phyloP scores from a whole-genome alignment of 2,888 invertebrate species.

The Oligia strigilis region DNA sequence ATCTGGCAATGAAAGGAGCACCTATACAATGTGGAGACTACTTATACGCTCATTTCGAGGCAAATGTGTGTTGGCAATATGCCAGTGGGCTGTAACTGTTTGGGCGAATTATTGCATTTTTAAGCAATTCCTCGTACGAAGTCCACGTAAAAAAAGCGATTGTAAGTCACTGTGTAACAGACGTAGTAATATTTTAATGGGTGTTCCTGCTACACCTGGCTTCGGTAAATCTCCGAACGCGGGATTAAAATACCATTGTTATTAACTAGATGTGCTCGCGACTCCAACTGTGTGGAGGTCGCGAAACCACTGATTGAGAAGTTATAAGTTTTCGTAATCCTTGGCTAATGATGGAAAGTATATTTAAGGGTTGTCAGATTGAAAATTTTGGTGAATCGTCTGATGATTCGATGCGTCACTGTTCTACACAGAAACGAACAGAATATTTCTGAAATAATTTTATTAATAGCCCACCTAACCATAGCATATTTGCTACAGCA shows the following conservation, averaged over 20 bases:
- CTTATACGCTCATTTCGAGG: slow-evolving; percentile 50
- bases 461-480: not conserved
- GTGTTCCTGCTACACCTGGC: slow-evolving; percentile 31
- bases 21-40: slow-evolving; percentile 34
- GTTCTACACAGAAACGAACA: not conserved
- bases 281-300: not conserved
- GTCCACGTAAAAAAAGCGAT: slow-evolving; percentile 26
- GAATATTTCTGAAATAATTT: not conserved
- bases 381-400: not conserved
- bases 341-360: slow-evolving; percentile 11
- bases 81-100: slow-evolving; percentile 57
- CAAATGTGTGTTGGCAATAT: slow-evolving; percentile 49
- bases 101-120: slow-evolving; percentile 55
- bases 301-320: slow-evolving; percentile 11
- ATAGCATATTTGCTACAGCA: slow-evolving; percentile 2
- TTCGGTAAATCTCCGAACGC: slow-evolving; percentile 10
- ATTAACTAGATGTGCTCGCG: slow-evolving; percentile 20
- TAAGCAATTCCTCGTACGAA: slow-evolving; percentile 43
- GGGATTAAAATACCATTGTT: slow-evolving; percentile 24
- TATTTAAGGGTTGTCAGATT: not conserved
- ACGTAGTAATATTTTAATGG: slow-evolving; percentile 41
- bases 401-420: no score
- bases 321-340: slow-evolving; percentile 26
- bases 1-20: slow-evolving; percentile 47
- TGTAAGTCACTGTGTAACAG: slow-evolving; percentile 28